Evolutionary conservation across 2,888 invertebrate genomes (phyloP).

Genomic region (Chaetoderma sp.): DNA sequence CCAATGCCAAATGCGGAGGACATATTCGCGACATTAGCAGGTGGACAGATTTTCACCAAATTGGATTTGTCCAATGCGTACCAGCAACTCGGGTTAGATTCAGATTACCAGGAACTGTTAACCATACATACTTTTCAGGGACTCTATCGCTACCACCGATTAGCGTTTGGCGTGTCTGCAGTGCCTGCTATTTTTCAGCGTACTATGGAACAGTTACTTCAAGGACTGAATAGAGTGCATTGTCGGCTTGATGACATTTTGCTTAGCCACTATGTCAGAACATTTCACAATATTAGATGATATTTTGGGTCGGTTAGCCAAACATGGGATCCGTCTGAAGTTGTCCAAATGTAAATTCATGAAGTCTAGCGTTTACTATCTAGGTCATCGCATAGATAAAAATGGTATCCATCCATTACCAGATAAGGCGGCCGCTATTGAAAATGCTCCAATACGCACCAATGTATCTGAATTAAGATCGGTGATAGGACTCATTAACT

Average conservation of each 20-base stretch:
- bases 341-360: slow-evolving; percentile 10
- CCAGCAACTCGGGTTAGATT: slow-evolving; percentile 30
- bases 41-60: slow-evolving; percentile 24
- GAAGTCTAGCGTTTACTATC: not conserved
- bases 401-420: slow-evolving; percentile 10
- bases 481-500: slow-evolving; percentile 13
- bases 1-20: slow-evolving; percentile 29
- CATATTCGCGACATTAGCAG: not conserved
- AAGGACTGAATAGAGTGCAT: slow-evolving; percentile 12
- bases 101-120: slow-evolving; percentile 19
- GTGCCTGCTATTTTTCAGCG: slow-evolving; percentile 40
- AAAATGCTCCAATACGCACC: not conserved
- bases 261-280: slow-evolving; percentile 1
- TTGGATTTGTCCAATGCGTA: slow-evolving; percentile 40
- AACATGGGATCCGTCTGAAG: slow-evolving; percentile 8
- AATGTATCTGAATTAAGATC: slow-evolving; percentile 6
- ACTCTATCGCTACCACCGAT: slow-evolving; percentile 30
- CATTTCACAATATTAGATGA: not conserved
- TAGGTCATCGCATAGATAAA: slow-evolving; percentile 1
- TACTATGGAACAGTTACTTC: slow-evolving; percentile 32
- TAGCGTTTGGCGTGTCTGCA: slow-evolving; percentile 34
- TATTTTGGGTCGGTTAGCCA: slow-evolving; percentile 1
- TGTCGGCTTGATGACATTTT: slow-evolving; percentile 31
- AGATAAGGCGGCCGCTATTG: slow-evolving; percentile 17
- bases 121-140: slow-evolving; percentile 17